phyloP scores from a whole-genome alignment of 2,113 vertebrate species.

The Coptodon rendalli region DNA sequence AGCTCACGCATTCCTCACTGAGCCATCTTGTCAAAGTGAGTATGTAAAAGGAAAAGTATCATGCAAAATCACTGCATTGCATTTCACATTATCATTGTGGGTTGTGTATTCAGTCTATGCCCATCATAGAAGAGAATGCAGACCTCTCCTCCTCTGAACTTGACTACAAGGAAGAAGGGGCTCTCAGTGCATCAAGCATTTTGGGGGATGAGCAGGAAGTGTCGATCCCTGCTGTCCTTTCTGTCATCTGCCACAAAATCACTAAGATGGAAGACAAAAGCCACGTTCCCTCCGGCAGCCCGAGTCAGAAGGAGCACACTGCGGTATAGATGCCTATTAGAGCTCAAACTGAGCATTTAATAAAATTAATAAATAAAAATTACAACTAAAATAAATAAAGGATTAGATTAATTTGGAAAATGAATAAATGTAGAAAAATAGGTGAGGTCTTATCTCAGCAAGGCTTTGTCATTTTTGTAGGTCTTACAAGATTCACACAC shows the following conservation, averaged over 20 bases:
- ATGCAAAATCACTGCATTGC: neutral
- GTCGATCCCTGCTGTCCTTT: slow-evolving; percentile 72
- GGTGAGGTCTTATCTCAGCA: neutral
- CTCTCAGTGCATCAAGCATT: neutral
- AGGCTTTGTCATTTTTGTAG: neutral
- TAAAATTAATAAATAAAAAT: neutral
- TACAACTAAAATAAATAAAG: neutral
- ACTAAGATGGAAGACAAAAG: slow-evolving; percentile 31
- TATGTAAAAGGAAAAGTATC: neutral
- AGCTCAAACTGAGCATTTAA: neutral
- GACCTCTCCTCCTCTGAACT: neutral
- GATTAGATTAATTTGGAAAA: neutral
- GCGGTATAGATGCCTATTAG: slow-evolving; percentile 61
- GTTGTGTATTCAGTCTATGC: slow-evolving; percentile 53
- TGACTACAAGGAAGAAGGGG: slow-evolving; percentile 3
- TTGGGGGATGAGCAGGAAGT: slow-evolving; percentile 43
- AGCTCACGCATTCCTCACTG: slow-evolving; percentile 36
- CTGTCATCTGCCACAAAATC: slow-evolving; percentile 66
- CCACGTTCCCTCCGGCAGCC: slow-evolving; percentile 40
- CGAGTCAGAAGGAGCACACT: slow-evolving; percentile 45
- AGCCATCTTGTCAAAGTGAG: slow-evolving; percentile 49
- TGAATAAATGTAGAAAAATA: neutral
- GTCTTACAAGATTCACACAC: neutral
- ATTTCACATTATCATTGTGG: neutral
- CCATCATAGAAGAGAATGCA: slow-evolving; percentile 33